Evolutionary conservation across 2,797 vertebrate species (phyloP), one percentile per base, ranked within the genome.

Genomic region (Sebastiscus tertius): DNA sequence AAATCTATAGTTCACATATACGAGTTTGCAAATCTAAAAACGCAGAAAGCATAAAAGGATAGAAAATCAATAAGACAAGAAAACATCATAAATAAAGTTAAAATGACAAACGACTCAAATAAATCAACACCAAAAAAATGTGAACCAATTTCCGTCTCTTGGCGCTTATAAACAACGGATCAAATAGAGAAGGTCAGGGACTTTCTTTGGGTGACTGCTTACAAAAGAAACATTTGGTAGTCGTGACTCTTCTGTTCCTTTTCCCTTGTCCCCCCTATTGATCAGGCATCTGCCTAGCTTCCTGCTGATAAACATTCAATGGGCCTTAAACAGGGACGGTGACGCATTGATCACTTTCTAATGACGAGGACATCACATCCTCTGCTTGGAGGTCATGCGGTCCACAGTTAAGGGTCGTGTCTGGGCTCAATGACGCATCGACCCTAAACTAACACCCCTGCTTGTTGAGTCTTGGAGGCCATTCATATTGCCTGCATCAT

Each of bases 271-370:
- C 42, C 42, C 42, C 2, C 31, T 70, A 83, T 83, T 73, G 68
- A 87, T 83, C 72, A 68, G 59, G 9, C 61, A 79, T 79, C 82
- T 81, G 69, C 56, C 12, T 1, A 26, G 60, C 39, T 65, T 77
- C 74, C 74, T 77, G 46, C 36, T 72, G 76, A 83, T 65, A 68
- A 80, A 55, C 54, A 83, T 70, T 82, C 70, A 73, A 39, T 42
- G 20, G 79, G 8, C 58, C 14, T 79, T 64, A 70, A 80, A 85
- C 29, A 70, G 65, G 8, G 52, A 66, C 14, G 12, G 68, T 42
- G 75, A 87, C 46, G 66, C 63, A 73, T 33, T 66, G 70, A 88
- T 42, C 78, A 72, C 65, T 81, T 74, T 82, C 52, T 66, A 80
- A 83, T 61, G 75, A 67, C 14, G 22, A 82, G 52, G 68, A 72